A percentile compares a stretch with the other conserved stretches of the same genome.
These are phyloP conservation scores for Brachypalpus laphriformis DNA, from an alignment of 2,888 invertebrate species.

Conservation along the genomic window DNA sequence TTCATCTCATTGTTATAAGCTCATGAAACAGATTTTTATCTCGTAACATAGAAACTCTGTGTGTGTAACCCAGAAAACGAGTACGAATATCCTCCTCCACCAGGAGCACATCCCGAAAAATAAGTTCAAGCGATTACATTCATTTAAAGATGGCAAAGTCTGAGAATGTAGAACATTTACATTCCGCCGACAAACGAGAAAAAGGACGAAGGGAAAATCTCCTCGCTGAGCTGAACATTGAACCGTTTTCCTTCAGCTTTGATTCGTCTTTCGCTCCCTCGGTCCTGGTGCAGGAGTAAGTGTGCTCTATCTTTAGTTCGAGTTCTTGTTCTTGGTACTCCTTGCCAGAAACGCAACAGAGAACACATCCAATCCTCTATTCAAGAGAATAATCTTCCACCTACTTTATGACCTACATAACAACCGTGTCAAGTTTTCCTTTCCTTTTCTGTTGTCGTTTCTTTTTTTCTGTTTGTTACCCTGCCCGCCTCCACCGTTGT, in stretches of 20 bases:
- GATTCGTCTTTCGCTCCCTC: neutral
- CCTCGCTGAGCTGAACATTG: constrained; percentile 35
- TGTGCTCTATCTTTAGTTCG: neutral
- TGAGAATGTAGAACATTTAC: constrained; percentile 41
- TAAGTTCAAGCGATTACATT: constrained; percentile 65
- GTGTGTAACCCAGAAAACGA: neutral
- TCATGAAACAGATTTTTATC: constrained; percentile 68
- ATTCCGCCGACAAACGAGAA: constrained; percentile 1
- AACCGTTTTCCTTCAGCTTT: constrained; percentile 6
- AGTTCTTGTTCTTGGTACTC: constrained; percentile 5
- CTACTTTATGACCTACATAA: constrained; percentile 71
- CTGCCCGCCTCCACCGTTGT: neutral
- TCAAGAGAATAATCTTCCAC: constrained; percentile 47
- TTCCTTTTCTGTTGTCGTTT: constrained; percentile 11
- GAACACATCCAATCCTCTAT: constrained; percentile 45
- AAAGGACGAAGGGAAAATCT: neutral
- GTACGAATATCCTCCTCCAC: neutral
- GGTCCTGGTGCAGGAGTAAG: neutral
- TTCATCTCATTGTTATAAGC: constrained; percentile 59
- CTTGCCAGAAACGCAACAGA: constrained; percentile 4
- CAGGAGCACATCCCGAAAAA: neutral
- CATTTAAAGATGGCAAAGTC: constrained; percentile 49
- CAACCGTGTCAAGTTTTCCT: constrained; percentile 67
- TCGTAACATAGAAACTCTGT: constrained; percentile 16
- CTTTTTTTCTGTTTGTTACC: neutral